Evolutionary conservation across 1,140 invertebrate species (phyloP).

Genomic region (Drosophila sucinea): DNA sequence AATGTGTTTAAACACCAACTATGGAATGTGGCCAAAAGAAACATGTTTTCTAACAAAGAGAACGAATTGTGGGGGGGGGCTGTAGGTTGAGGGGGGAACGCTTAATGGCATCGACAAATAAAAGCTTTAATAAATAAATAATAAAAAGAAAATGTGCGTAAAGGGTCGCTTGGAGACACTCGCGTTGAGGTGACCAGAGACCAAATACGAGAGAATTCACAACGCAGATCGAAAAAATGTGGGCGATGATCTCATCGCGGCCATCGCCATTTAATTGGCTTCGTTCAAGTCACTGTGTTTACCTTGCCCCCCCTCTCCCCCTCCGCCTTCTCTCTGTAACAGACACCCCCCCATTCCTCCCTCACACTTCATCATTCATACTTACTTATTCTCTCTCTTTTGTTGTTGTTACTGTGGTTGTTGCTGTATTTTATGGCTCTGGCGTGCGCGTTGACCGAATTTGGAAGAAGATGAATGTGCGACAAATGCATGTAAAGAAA

Average conservation of each 20-base stretch:
- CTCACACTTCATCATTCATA: constrained; percentile 3
- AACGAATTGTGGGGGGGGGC: too few relatives aligned
- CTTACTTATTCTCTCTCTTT: constrained; percentile 19
- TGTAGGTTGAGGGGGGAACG: too few relatives aligned
- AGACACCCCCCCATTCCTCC: neutral
- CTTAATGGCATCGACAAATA: constrained; percentile 78
- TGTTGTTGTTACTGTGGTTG: neutral
- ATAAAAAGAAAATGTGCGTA: constrained; percentile 76
- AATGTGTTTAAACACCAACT: neutral
- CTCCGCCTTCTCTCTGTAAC: constrained; percentile 24
- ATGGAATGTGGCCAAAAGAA: constrained; percentile 69
- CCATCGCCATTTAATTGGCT: constrained; percentile 68
- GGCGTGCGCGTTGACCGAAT: constrained; percentile 69
- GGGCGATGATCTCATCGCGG: constrained; percentile 73
- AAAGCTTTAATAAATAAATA: constrained; percentile 77
- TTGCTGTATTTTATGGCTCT: constrained; percentile 44
- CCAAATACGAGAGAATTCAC: constrained; percentile 15
- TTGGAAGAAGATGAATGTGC: constrained; percentile 75
- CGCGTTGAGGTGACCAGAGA: constrained; percentile 48
- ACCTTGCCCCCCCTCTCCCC: constrained; percentile 9
- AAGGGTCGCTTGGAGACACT: constrained; percentile 60
- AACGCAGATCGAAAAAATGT: constrained; percentile 45
- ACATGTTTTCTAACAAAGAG: constrained; percentile 74
- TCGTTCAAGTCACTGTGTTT: constrained; percentile 49
- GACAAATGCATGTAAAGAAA: constrained; percentile 49